phyloP scores from a whole-genome alignment of 2,888 invertebrate species.

The Caenorhabditis angaria region DNA sequence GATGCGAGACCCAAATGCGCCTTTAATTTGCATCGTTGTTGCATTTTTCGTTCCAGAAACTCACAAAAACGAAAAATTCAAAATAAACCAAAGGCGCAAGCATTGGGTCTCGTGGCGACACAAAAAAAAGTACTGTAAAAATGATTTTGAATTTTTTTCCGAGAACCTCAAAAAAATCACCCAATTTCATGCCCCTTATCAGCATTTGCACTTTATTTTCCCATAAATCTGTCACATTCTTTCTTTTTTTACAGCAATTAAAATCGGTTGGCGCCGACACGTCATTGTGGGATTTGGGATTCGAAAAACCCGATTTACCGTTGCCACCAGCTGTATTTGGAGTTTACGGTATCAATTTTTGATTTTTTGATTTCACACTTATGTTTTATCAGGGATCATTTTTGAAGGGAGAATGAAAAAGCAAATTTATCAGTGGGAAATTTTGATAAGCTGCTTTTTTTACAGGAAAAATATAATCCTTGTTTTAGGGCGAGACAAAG shows the following conservation, averaged over 20 bases:
- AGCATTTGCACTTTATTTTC: slow-evolving; percentile 5
- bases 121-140: too few species aligned
- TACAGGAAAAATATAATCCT: slow-evolving; percentile 16
- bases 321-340: slow-evolving; percentile 69
- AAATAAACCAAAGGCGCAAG: too few species aligned
- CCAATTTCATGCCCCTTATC: too few species aligned
- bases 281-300: slow-evolving; percentile 59
- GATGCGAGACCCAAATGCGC: too few species aligned
- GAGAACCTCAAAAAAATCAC: neutral
- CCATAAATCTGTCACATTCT: neutral
- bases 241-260: slow-evolving; percentile 47
- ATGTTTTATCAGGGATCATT: slow-evolving; percentile 1
- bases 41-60: too few species aligned
- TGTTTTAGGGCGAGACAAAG: slow-evolving; percentile 32
- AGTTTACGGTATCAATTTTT: slow-evolving; percentile 77
- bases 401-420: neutral
- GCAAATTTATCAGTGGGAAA: slow-evolving; percentile 4
- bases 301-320: slow-evolving; percentile 50
- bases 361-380: neutral
- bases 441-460: slow-evolving; percentile 10
- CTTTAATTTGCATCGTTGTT: too few species aligned
- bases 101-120: too few species aligned
- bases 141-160: too few species aligned
- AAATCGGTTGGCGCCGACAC: slow-evolving; percentile 57
- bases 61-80: too few species aligned